These are phyloP conservation scores for Harpegnathos saltator DNA, from an alignment of 1,140 invertebrate species.

Conservation along the genomic window DNA sequence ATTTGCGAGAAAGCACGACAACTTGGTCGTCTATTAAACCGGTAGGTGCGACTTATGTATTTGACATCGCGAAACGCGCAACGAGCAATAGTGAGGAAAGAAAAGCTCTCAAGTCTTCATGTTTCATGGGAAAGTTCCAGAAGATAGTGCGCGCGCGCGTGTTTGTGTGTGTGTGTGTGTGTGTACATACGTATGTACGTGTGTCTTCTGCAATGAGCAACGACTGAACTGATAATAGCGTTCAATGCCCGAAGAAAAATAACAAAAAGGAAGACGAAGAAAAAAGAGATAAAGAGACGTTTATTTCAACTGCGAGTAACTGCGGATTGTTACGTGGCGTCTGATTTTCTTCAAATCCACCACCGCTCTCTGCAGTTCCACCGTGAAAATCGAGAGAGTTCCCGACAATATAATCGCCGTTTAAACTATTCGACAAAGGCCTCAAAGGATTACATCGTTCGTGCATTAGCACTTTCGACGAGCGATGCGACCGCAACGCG, in stretches of 20 bases:
- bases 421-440: conserved; percentile 4
- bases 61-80: neutral
- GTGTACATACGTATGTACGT: too few species aligned
- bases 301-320: neutral
- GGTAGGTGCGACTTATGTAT: neutral
- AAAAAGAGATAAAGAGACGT: neutral
- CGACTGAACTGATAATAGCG: neutral
- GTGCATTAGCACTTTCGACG: conserved; percentile 23
- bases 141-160: neutral
- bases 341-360: neutral
- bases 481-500: neutral
- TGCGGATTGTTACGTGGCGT: neutral
- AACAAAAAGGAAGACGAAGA: neutral
- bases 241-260: neutral
- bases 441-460: conserved; percentile 30
- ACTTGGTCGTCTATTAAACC: neutral
- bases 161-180: too few species aligned
- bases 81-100: neutral
- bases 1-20: too few species aligned
- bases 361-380: neutral
- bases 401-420: neutral
- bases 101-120: neutral
- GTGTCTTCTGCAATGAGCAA: neutral
- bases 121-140: neutral
- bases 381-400: neutral